Conservation (phyloP, 2,888 invertebrate species). For the Tipula confusa region DNA sequence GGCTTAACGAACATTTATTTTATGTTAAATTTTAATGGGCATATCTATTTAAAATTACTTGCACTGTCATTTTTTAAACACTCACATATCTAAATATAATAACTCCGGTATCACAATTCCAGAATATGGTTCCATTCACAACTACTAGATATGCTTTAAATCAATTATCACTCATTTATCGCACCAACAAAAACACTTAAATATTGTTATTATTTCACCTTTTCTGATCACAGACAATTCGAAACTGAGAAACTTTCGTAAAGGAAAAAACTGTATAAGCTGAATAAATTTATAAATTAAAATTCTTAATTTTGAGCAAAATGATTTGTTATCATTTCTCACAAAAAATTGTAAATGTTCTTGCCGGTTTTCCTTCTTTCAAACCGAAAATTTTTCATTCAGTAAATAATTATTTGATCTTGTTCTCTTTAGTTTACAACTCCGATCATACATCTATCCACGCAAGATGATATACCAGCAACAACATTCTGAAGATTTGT, state of each 20-base stretch:
- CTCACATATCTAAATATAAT: too few relatives aligned
- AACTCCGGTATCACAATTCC: too few relatives aligned
- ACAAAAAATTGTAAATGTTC: neutral
- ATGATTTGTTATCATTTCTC: neutral
- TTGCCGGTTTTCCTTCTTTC: neutral
- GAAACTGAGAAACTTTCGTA: neutral
- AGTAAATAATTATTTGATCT: neutral
- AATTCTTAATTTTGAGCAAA: neutral
- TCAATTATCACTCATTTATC: neutral
- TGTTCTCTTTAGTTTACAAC: neutral
- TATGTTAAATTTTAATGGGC: too few relatives aligned
- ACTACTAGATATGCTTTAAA: too few relatives aligned
- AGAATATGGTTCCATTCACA: too few relatives aligned
- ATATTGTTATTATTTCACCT: neutral
- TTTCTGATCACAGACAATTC: neutral
- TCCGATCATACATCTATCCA: neutral
- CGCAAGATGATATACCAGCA: neutral
- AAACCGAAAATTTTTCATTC: constrained; percentile 3
- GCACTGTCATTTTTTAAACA: too few relatives aligned
- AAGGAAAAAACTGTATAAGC: neutral
- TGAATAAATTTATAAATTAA: neutral
- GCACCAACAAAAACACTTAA: neutral
- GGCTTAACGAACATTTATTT: too few relatives aligned
- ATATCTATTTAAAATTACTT: too few relatives aligned
- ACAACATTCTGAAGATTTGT: neutral